Evolutionary conservation across 2,888 invertebrate species (phyloP).

Genomic region (Tinea trinotella): DNA sequence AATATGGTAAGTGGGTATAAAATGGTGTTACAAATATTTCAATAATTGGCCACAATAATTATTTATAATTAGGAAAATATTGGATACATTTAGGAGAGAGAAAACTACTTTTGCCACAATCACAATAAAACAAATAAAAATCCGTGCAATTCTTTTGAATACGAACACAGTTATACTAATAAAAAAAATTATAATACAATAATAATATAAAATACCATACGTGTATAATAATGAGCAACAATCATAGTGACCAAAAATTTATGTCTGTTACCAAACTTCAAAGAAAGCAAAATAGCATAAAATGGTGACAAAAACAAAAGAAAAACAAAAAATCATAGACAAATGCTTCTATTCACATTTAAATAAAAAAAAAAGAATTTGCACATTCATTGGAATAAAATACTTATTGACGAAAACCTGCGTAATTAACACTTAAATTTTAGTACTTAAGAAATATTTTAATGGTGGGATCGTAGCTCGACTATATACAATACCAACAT

Average conservation of each 20-base stretch:
- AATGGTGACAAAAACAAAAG: not conserved
- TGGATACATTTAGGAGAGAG: slow-evolving; percentile 3
- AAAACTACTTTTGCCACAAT: slow-evolving; percentile 13
- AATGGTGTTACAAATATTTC: slow-evolving; percentile 64
- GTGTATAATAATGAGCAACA: not conserved
- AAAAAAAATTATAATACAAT: slow-evolving; percentile 19
- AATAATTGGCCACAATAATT: slow-evolving; percentile 62
- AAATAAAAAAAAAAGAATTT: slow-evolving; percentile 4
- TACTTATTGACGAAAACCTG: slow-evolving; percentile 19
- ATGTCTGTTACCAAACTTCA: not conserved
- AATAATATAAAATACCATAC: not conserved
- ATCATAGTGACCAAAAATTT: not conserved
- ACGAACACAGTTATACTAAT: slow-evolving; percentile 28
- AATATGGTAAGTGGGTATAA: slow-evolving; percentile 67
- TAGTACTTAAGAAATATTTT: slow-evolving; percentile 66
- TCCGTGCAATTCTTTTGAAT: slow-evolving; percentile 7
- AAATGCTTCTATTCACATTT: not conserved
- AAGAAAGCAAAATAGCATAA: slow-evolving; percentile 9
- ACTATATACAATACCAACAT: slow-evolving; percentile 69
- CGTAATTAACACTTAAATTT: slow-evolving; percentile 40
- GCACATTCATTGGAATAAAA: slow-evolving; percentile 13
- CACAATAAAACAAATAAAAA: slow-evolving; percentile 2
- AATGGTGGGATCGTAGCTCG: slow-evolving; percentile 71
- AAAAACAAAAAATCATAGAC: not conserved
- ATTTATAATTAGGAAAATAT: slow-evolving; percentile 8